Evolutionary conservation across 92 coral and sea anemone genomes (phyloP).

Genomic region (Parazoanthus darwini): DNA sequence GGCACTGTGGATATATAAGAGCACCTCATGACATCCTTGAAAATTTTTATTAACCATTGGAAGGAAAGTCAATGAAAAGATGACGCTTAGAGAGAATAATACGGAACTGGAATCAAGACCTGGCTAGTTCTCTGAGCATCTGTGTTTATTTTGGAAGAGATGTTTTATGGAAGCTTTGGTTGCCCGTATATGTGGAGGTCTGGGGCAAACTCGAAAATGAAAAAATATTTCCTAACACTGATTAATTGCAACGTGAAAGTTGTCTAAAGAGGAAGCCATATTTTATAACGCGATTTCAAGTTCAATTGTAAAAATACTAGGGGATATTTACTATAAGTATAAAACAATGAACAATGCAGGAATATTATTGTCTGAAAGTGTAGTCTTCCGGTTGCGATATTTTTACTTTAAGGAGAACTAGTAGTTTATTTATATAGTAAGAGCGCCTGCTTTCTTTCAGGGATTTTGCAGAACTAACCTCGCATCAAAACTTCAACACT

Average conservation of each 20-base stretch:
- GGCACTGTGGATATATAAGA: not conserved
- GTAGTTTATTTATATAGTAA: too few species aligned
- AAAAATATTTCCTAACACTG: not conserved
- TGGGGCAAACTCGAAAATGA: not conserved
- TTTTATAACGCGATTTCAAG: not conserved
- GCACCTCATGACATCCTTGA: not conserved
- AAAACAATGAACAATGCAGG: not conserved
- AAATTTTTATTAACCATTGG: too few species aligned
- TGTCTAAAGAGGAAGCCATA: not conserved
- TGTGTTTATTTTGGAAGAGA: conserved; percentile 29
- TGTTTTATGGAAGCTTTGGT: too few species aligned
- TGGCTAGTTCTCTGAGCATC: not conserved
- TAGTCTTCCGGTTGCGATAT: not conserved
- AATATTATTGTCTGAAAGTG: not conserved
- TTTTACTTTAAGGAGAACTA: not conserved
- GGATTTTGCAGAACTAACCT: not conserved
- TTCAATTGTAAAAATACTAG: not conserved
- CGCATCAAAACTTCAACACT: not conserved
- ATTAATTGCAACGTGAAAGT: not conserved
- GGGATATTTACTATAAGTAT: too few species aligned
- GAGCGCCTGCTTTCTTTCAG: not conserved
- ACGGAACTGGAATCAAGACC: not conserved
- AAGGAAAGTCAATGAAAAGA: not conserved
- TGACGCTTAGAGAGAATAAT: not conserved
- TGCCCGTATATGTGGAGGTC: not conserved